Base-by-base conservation (phyloP, 2,888 invertebrate genomes). In the Oxyscelio sp. region DNA sequence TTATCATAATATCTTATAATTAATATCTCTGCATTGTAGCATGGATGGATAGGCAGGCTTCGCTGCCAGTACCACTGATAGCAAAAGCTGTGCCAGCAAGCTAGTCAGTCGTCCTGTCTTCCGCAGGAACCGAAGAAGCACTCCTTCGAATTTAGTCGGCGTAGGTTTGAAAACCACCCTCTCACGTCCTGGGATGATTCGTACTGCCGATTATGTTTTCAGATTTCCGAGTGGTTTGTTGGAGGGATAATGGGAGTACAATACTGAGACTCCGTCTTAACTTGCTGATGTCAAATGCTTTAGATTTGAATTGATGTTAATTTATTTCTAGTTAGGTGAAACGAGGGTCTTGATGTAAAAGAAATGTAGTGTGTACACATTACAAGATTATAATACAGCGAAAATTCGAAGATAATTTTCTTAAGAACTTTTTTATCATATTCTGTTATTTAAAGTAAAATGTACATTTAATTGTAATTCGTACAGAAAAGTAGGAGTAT, bases 1-100 rank as follows among this genome's bases (percentile, higher is more conserved):
- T 94, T 94, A 94, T 94, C 94, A 92, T 94, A 94, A 94, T 94
- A 93, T 94, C 94, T 93, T 93, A 92, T 94, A 94, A 94, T 94
- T 94, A 94, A 94, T 94, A 94, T 93, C 94, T 90, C 92, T 89
- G 93, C 93, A 94, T 94, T 94, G 94, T 94, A 89, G 91, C 93
- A 93, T 94, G 92, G 94, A 94, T 93, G 93, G 94, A 93, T 94
- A 92, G 91, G 91, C 91, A 91, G 92, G 90, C 91, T 92, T 90
- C 92, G 90, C 92, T 92, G 92, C 90, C 92, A 93, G 90, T 91
- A 89, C 92, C 92, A 92, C 93, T 93, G 93, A 92, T 93, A 93
- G 92, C 92, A 90, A 93, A 92, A 92, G 91, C 92, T 91, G 89
- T 90, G 88, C 90, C 87, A 89, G 88, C 86, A 90, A 88, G 85